Evolutionary conservation across 1,140 invertebrate genomes (phyloP), one percentile per base, ranked within the genome.

Genomic region (Drosophila auraria): DNA sequence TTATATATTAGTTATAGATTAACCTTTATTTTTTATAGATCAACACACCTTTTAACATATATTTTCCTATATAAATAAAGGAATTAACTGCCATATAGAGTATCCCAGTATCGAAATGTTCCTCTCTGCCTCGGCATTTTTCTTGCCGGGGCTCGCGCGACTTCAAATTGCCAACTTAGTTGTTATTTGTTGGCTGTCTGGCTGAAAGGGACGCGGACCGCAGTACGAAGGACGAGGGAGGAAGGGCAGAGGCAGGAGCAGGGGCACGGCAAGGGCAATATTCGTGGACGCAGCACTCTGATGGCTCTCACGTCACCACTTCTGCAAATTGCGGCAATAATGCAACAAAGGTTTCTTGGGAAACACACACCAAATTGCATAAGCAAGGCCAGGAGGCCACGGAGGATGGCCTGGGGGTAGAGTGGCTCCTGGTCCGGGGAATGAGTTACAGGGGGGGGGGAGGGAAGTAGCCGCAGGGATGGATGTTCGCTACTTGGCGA

Each of bases 331-430:
- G 84, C 84, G 81, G 84, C 84, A 87, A 87, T 87, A 87, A 87
- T 87, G 84, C 84, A 87, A 87, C 84, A 87, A 87, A 87, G 84
- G 84, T 87, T 87, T 87, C 84, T 87, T 87, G 84, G 84, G 84
- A 87, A 87, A 87, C 84, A 87, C 83, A 89, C 81, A 81, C 84
- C 84, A 87, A 87, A 89, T 89, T 87, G 84, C 84, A 87, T 83
- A 82, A 78, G 75, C 81, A 68, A 84, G 54, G 44, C 69, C 42
- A 42, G 59, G 65, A 42, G 59, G 65, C 30, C 36, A 30, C 11
- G n/a, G 4, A 15, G 25, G 69, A 23, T 23, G 25, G 12, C 2
- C 4, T n/a, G 20, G 27, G 17, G 50, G 30, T 25, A 30, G 17
- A 15, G 4, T 15, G 38, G 38, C 38, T 40, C 38, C 38, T 15